Conservation (phyloP, 2,113 vertebrate species). For the Pavo muticus region DNA sequence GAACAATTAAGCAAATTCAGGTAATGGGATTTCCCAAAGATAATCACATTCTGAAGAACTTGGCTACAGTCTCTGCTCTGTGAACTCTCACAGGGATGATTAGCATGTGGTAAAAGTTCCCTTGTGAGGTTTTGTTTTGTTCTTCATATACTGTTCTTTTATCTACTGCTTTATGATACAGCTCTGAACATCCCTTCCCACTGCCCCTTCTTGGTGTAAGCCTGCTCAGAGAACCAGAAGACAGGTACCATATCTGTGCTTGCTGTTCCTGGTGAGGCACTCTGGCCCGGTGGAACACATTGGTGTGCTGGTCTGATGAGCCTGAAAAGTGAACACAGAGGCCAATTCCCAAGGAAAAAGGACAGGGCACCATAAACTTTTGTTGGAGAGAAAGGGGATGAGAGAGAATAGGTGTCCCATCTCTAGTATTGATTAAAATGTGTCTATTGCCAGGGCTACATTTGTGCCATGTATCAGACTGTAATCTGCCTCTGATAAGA, state of each 20-base stretch:
- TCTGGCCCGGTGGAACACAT: background rate
- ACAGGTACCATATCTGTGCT: background rate
- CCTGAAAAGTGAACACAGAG: background rate
- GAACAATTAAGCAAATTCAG: conserved; percentile 49
- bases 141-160: background rate
- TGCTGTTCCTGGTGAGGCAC: background rate
- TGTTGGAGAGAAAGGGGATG: background rate
- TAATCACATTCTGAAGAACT: conserved; percentile 43
- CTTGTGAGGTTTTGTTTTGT: background rate
- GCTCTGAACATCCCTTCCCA: background rate
- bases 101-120: background rate
- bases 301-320: background rate
- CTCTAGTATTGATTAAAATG: background rate
- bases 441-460: background rate
- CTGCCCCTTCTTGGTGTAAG: background rate
- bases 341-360: background rate
- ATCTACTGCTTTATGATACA: background rate
- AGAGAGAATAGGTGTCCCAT: background rate
- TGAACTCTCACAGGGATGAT: conserved; percentile 30
- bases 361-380: background rate
- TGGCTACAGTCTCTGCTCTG: background rate
- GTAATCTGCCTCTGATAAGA: background rate
- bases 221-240: background rate
- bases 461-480: background rate
- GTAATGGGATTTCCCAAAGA: conserved; percentile 53